A percentile compares a stretch with the other conserved stretches of the same genome.
These are phyloP conservation scores for Homalodisca vitripennis DNA, from an alignment of 1,140 invertebrate genomes.

Conservation along the genomic window DNA sequence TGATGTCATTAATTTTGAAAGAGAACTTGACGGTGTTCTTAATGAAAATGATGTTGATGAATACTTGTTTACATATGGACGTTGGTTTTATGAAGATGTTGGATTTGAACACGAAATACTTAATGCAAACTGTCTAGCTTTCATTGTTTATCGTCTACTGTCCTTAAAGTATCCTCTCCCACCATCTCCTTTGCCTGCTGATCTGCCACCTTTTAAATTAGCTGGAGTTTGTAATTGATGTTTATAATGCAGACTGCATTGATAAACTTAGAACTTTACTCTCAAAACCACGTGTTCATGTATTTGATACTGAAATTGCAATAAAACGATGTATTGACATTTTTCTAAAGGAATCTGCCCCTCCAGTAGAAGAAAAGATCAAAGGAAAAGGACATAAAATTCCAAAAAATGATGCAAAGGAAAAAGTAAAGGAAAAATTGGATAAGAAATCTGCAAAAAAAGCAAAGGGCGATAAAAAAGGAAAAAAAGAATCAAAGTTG, in stretches of 20 bases:
- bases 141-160: slow-evolving; percentile 56
- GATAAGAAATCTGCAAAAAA: neutral
- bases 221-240: slow-evolving; percentile 53
- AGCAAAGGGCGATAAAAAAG: neutral
- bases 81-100: slow-evolving; percentile 49
- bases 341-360: slow-evolving; percentile 27
- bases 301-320: slow-evolving; percentile 54
- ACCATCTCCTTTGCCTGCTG: slow-evolving; percentile 43
- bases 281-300: slow-evolving; percentile 49
- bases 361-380: slow-evolving; percentile 3
- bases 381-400: neutral
- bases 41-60: slow-evolving; percentile 49
- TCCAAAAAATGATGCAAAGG: neutral
- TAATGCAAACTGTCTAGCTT: slow-evolving; percentile 50
- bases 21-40: slow-evolving; percentile 54
- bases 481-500: neutral
- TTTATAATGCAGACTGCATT: slow-evolving; percentile 46
- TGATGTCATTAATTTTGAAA: slow-evolving; percentile 40
- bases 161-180: slow-evolving; percentile 55
- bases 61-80: slow-evolving; percentile 49
- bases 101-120: slow-evolving; percentile 5
- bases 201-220: slow-evolving; percentile 48
- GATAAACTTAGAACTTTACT: slow-evolving; percentile 50
- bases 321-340: slow-evolving; percentile 55
- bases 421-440: neutral